Base-by-base conservation (phyloP, 2,797 vertebrate species). In the Enteromius afrohamiltoni region DNA sequence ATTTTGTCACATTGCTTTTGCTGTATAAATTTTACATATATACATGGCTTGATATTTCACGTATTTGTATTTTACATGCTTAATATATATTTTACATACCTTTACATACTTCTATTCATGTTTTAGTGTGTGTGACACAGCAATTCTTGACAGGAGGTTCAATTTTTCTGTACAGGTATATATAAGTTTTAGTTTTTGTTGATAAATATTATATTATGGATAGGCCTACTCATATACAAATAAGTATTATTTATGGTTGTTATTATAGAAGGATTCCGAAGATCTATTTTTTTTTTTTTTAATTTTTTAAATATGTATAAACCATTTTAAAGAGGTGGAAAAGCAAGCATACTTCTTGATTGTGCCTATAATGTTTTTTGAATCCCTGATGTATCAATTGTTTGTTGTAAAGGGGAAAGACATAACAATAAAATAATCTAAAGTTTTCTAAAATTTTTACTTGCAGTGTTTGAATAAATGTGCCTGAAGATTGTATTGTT, bases 201-300 rank as follows among this genome's bases (percentile, higher is more conserved):
- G 8, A 23, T 40, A 75, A 9, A 40, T 23, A 9, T 40, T 14
- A 16, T 14, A 10, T 6, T 40, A 58, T 58, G 14, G 40, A 13
- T 45, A 45, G 10, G 42, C 11, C 10, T 3, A 40, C 8, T 23
- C n/a, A 3, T 53, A 53, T 53, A 37, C 21, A 58, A 37, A 40
- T 45, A 34, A 49, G 62, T 67, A 79, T 79, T 67, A 65, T 51
- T 5, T 67, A 51, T 9, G 29, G 13, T 40, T 79, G 77, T 45
- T 31, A n/a, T 19, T 47, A n/a, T 26, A 3, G 6, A 60, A 60
- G 40, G n/a, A 53, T 69, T 37, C n/a, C 6, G 0, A 51, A 68
- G 29, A 55, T 67, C 29, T 17, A 21, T 31, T 8, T 77, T 21
- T 74, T 23, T 34, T 16, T 42, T 1, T 8, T 9, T 9, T 8